Percentiles rank a stretch among this genome's conserved stretches.
Conservation (phyloP, 2,113 vertebrate genomes). For the Eublepharis macularius region DNA sequence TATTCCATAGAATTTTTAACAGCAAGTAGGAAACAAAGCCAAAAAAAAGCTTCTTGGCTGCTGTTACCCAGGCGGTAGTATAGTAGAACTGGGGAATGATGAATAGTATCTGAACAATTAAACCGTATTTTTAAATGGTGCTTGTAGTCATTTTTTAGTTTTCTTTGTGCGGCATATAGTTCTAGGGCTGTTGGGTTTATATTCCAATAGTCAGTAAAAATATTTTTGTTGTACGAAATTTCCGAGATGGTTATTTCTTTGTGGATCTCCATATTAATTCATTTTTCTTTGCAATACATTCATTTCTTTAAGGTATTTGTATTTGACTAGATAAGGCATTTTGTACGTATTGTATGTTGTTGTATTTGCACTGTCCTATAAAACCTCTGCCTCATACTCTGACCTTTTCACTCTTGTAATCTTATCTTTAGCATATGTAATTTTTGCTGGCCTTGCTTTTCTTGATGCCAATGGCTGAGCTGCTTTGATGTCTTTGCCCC, state of each 20-base stretch:
- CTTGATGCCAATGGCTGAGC: neutral
- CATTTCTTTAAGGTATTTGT: neutral
- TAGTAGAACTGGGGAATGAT: too few relatives aligned
- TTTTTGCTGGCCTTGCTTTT: neutral
- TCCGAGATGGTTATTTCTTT: neutral
- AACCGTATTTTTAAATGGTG: neutral
- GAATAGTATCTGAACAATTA: neutral
- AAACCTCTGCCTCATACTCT: neutral
- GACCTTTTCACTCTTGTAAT: neutral
- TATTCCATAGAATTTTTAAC: neutral
- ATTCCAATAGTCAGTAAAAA: neutral
- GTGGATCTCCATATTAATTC: neutral
- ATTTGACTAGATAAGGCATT: neutral
- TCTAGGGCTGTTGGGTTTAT: neutral
- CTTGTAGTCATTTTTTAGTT: neutral
- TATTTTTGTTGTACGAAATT: neutral
- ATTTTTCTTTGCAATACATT: neutral
- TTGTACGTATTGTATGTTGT: neutral
- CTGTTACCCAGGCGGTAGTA: neutral
- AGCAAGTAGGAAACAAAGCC: too few relatives aligned
- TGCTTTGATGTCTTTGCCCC: neutral
- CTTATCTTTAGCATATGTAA: neutral
- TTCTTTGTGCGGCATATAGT: neutral
- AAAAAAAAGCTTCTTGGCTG: neutral
- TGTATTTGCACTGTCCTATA: too few relatives aligned